Conservation (phyloP, 2,113 vertebrate genomes). For the Phodopus roborovskii region DNA sequence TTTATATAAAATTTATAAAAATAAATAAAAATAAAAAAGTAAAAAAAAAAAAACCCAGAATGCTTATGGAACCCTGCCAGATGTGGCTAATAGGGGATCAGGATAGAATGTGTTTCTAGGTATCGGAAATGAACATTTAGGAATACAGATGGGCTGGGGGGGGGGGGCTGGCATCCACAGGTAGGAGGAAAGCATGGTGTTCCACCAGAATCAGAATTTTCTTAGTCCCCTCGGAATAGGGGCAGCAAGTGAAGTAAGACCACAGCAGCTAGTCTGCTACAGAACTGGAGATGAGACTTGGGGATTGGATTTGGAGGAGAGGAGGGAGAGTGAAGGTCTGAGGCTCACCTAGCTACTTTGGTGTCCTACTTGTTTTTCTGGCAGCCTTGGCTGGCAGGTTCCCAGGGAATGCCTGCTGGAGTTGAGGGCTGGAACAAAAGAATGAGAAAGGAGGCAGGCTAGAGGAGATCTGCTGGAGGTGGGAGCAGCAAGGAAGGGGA, state of each 20-base stretch:
- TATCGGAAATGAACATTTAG: background rate
- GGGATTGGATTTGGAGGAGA: background rate
- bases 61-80: background rate
- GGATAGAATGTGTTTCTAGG: background rate
- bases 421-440: background rate
- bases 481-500: background rate
- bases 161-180: too few relatives aligned
- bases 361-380: background rate
- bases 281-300: background rate
- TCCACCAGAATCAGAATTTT: background rate
- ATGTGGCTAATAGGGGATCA: background rate
- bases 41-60: background rate
- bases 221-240: background rate
- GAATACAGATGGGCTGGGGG: background rate
- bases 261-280: background rate
- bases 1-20: too few relatives aligned
- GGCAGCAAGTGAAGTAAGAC: background rate
- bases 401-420: background rate
- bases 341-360: background rate
- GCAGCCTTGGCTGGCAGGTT: background rate
- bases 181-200: background rate
- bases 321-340: background rate
- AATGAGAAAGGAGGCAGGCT: background rate
- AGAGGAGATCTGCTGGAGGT: background rate
- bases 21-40: too few relatives aligned